These are phyloP conservation scores for Acleris holmiana DNA, from an alignment of 2,888 invertebrate genomes.

Conservation along the genomic window DNA sequence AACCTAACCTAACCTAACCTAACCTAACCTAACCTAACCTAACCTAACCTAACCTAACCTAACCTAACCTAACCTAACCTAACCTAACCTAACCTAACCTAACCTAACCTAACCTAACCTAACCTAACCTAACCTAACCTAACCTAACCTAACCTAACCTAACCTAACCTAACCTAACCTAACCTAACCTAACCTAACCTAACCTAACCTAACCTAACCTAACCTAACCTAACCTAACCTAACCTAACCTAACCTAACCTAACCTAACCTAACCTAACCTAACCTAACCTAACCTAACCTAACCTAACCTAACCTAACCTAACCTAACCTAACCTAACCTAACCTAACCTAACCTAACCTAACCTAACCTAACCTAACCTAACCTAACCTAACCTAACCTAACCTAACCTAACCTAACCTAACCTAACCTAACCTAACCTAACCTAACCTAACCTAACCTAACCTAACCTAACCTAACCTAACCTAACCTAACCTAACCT, in stretches of 20 bases:
- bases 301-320: conserved; percentile 8
- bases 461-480: conserved; percentile 8
- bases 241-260: conserved; percentile 8
- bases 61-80: conserved; percentile 8
- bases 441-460: conserved; percentile 8
- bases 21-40: conserved; percentile 8
- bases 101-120: conserved; percentile 8
- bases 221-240: conserved; percentile 8
- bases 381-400: conserved; percentile 8
- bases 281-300: conserved; percentile 8
- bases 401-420: conserved; percentile 8
- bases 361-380: conserved; percentile 8
- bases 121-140: conserved; percentile 8
- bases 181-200: conserved; percentile 8
- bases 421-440: conserved; percentile 8
- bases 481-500: conserved; percentile 8
- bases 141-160: conserved; percentile 8
- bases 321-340: conserved; percentile 8
- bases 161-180: conserved; percentile 8
- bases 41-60: conserved; percentile 8
- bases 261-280: conserved; percentile 8
- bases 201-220: conserved; percentile 8
- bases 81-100: conserved; percentile 8
- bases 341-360: conserved; percentile 8
- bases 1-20: conserved; percentile 8